A percentile compares a stretch with the other conserved stretches of the same genome.
Conservation (phyloP, 2,113 vertebrate species). For the Motacilla tschutschensis region DNA sequence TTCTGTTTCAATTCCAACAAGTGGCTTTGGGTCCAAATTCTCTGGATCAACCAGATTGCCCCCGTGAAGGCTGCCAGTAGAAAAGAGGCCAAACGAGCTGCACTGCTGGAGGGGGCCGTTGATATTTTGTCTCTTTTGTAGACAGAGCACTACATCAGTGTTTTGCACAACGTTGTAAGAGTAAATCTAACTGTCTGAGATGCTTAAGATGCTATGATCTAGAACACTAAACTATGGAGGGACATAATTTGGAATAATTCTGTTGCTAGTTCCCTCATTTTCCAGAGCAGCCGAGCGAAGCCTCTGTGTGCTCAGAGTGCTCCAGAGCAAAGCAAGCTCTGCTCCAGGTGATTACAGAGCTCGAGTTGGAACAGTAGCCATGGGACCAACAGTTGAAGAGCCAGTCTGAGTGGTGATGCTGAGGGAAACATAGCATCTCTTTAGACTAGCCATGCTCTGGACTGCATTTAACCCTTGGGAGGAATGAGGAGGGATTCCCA, state of each 20-base stretch:
- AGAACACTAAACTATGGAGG: conserved; percentile 49
- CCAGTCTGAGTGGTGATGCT: conserved; percentile 6
- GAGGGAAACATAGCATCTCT: not conserved
- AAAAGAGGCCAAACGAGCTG: not conserved
- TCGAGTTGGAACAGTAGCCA: not conserved
- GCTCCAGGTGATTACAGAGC: not conserved
- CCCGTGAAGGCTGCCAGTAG: conserved; percentile 9
- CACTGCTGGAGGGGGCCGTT: conserved; percentile 17
- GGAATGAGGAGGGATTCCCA: conserved; percentile 10
- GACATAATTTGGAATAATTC: not conserved
- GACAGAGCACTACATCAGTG: conserved; percentile 56
- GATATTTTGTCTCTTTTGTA: conserved; percentile 38
- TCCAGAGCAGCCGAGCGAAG: not conserved
- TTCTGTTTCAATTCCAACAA: conserved; percentile 1
- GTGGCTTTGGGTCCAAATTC: conserved; percentile 43
- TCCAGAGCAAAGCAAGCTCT: not conserved
- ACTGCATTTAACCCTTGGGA: conserved; percentile 20
- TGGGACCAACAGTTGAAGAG: conserved; percentile 37
- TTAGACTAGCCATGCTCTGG: conserved; percentile 15
- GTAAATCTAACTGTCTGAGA: conserved; percentile 11
- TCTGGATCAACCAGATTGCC: conserved; percentile 9
- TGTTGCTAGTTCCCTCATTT: not conserved
- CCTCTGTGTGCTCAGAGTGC: conserved; percentile 1
- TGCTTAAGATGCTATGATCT: conserved; percentile 29
- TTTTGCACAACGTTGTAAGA: conserved; percentile 42